phyloP scores from a whole-genome alignment of 2,797 vertebrate species.

The Salarias fasciatus region DNA sequence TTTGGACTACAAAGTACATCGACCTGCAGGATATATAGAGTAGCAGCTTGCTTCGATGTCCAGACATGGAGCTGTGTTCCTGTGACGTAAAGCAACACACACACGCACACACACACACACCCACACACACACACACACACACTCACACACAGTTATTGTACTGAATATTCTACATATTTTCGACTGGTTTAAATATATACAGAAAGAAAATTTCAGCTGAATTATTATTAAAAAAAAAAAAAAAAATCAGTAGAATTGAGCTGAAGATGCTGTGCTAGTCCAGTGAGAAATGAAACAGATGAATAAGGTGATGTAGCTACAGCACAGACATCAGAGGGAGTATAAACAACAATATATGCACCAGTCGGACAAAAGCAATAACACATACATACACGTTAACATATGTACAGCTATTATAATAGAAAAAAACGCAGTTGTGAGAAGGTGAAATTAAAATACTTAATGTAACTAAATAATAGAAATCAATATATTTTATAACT shows the following conservation, averaged over 20 bases:
- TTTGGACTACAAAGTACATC: slow-evolving; percentile 40
- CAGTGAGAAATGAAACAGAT: slow-evolving; percentile 15
- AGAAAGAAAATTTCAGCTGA: slow-evolving; percentile 3
- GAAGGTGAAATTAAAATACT: slow-evolving; percentile 6
- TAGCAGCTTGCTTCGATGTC: slow-evolving; percentile 59
- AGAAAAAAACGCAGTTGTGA: not conserved
- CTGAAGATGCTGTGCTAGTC: slow-evolving; percentile 4
- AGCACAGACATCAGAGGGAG: slow-evolving; percentile 47
- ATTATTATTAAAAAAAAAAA: not conserved
- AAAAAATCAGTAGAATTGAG: not conserved
- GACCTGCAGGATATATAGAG: slow-evolving; percentile 48
- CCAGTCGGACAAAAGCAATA: slow-evolving; percentile 61
- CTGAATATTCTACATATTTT: slow-evolving; percentile 23
- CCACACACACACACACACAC: slow-evolving; percentile 29
- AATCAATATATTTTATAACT: slow-evolving; percentile 24
- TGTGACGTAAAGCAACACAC: slow-evolving; percentile 49
- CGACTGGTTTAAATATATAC: slow-evolving; percentile 8
- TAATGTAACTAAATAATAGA: not conserved
- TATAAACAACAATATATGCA: slow-evolving; percentile 7
- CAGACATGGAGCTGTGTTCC: slow-evolving; percentile 32
- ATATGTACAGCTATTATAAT: slow-evolving; percentile 10
- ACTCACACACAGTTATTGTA: slow-evolving; percentile 27
- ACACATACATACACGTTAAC: slow-evolving; percentile 23
- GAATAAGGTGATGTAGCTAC: slow-evolving; percentile 30
- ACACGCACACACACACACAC: slow-evolving; percentile 25